Conservation (phyloP, 1,140 invertebrate species). For the Drosophila nikananu region DNA sequence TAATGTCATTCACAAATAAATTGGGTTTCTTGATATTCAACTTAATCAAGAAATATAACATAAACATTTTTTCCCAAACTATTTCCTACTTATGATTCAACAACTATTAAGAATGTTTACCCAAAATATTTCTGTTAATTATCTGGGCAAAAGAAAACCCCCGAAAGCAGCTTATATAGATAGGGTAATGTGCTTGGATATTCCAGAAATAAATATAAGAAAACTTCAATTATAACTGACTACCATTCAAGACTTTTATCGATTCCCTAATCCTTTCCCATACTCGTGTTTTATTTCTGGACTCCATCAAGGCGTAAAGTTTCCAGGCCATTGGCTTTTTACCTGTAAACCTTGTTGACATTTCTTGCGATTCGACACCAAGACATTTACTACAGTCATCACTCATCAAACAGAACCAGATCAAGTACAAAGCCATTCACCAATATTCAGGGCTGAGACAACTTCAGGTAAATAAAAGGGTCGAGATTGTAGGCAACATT, state of each 20-base stretch:
- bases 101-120: not conserved
- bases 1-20: slow-evolving; percentile 13
- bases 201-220: not conserved
- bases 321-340: slow-evolving; percentile 59
- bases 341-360: slow-evolving; percentile 62
- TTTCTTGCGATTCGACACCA: slow-evolving; percentile 36
- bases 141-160: not conserved
- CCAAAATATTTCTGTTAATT: not conserved
- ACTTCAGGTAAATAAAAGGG: slow-evolving; percentile 21
- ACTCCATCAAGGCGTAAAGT: slow-evolving; percentile 39
- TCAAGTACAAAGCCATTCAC: slow-evolving; percentile 70
- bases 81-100: not conserved
- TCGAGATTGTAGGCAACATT: slow-evolving; percentile 44
- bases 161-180: not conserved
- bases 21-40: slow-evolving; percentile 4
- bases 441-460: slow-evolving; percentile 24
- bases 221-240: not conserved
- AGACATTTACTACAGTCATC: slow-evolving; percentile 22
- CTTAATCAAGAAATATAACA: not conserved
- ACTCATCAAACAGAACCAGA: slow-evolving; percentile 36
- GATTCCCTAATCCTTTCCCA: slow-evolving; percentile 32
- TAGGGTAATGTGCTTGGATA: not conserved
- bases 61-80: not conserved
- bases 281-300: slow-evolving; percentile 29
- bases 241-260: slow-evolving; percentile 11